These are phyloP conservation scores for Dendrolimus pini DNA, from an alignment of 2,888 invertebrate genomes.

Conservation along the genomic window DNA sequence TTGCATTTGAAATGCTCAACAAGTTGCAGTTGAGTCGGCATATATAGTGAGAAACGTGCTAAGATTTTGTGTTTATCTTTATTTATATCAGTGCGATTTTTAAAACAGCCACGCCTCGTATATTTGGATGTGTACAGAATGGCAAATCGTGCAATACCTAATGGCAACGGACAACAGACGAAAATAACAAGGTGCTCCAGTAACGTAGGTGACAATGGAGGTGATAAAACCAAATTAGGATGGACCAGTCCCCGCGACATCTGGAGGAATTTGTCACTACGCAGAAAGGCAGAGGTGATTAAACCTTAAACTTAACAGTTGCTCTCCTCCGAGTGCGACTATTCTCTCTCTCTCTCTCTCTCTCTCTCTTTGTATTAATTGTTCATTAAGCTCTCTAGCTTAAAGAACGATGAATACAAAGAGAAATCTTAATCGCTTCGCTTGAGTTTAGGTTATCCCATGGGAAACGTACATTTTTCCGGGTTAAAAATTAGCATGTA, in stretches of 20 bases:
- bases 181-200: conserved; percentile 63
- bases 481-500: no score
- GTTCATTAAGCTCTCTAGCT: no score
- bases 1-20: conserved; percentile 25
- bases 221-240: conserved; percentile 63
- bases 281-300: conserved; percentile 67
- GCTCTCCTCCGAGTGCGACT: no score
- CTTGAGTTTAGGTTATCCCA: no score
- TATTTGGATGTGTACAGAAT: conserved; percentile 43
- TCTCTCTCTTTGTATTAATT: no score
- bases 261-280: conserved; percentile 67
- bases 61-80: conserved; percentile 19
- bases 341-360: no score
- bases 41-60: conserved; percentile 28
- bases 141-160: conserved; percentile 51
- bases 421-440: no score
- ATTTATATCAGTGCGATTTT: conserved; percentile 1
- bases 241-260: conserved; percentile 70
- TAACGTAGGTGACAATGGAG: conserved; percentile 55
- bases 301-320: conserved; percentile 6
- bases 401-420: no score
- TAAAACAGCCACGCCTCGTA: conserved; percentile 1
- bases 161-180: conserved; percentile 44
- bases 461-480: no score
- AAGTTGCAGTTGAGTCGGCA: conserved; percentile 26